Base-by-base conservation (phyloP, 2,797 vertebrate species). In the Poeciliopsis paucimaculata region DNA sequence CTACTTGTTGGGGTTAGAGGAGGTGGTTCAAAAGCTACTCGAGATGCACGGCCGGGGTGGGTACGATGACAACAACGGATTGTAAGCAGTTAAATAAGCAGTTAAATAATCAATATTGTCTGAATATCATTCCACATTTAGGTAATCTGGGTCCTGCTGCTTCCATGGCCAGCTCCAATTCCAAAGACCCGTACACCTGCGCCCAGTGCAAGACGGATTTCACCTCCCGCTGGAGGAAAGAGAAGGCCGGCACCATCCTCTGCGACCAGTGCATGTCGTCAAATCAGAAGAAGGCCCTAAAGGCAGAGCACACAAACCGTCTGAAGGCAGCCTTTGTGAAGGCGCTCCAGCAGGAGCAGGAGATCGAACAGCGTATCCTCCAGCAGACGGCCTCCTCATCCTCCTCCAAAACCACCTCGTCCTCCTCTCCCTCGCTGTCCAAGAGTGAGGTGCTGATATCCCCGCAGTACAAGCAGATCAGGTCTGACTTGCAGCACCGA, bases 151-250 rank as follows among this genome's bases (percentile, higher is more conserved):
- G 91, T 12, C 83, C 84, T 47, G 82, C 91, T 41, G 55, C 87
- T 34, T 91, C 93, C 36, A 90, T 96, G 0, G 88, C 92, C 0
- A 86, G 91, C 4, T 88, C 91, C 0, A 77, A 92, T 39, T 95
- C 96, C 66, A 98, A 97, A 72, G 98, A 99, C 91, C 98, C 98
- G 76, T 97, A 97, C 84, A 96, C 96, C 84, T 99, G 98, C 15
- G 94, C 96, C 34, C 98, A 99, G 94, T 99, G 98, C 93, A 98
- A 98, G 96, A 99, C 98, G 0, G 98, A 99, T 95, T 99, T 99
- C 94, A 99, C 98, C 2, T 98, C 98, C 88, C 98, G 98, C 86
- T 99, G 98, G 98, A 96, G 98, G 86, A 98, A 98, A 86, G 98
- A 99, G 88, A 98, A 99, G 92, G 94, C 96, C 0, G 98, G 97